These are phyloP conservation scores for Bovichtus diacanthus DNA, from an alignment of 2,797 vertebrate genomes.

Conservation along the genomic window DNA sequence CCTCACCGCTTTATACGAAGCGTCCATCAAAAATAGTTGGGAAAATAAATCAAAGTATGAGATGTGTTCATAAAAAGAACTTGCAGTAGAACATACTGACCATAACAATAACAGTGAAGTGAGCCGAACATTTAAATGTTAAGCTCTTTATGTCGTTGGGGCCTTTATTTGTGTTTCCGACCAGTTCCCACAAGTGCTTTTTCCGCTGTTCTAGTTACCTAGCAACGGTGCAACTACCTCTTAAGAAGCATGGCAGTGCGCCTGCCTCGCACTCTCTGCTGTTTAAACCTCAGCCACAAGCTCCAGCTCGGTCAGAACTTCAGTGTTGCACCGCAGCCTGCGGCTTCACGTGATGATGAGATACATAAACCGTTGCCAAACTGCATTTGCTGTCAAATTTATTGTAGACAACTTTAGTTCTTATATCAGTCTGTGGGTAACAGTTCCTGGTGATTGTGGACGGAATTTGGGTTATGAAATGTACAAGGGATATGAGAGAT, in stretches of 20 bases:
- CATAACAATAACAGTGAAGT: background rate
- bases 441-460: background rate
- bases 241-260: conserved; percentile 12
- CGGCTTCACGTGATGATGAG: background rate
- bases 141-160: background rate
- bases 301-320: background rate
- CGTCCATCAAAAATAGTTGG: background rate
- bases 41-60: background rate
- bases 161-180: conserved; percentile 23
- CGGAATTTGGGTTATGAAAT: background rate
- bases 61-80: background rate
- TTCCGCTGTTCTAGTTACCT: conserved; percentile 55
- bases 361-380: conserved; percentile 34
- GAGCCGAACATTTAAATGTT: conserved; percentile 10
- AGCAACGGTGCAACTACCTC: conserved; percentile 57
- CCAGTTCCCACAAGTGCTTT: conserved; percentile 34
- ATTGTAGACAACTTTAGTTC: background rate
- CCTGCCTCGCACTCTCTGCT: conserved; percentile 4
- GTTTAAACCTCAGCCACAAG: conserved; percentile 19
- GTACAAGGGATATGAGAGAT: background rate
- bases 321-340: background rate
- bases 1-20: background rate
- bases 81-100: background rate
- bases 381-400: background rate
- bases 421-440: background rate